Evolutionary conservation across 1,140 invertebrate species (phyloP), one percentile per base, ranked within the genome.

Genomic region (Eumeta japonica): DNA sequence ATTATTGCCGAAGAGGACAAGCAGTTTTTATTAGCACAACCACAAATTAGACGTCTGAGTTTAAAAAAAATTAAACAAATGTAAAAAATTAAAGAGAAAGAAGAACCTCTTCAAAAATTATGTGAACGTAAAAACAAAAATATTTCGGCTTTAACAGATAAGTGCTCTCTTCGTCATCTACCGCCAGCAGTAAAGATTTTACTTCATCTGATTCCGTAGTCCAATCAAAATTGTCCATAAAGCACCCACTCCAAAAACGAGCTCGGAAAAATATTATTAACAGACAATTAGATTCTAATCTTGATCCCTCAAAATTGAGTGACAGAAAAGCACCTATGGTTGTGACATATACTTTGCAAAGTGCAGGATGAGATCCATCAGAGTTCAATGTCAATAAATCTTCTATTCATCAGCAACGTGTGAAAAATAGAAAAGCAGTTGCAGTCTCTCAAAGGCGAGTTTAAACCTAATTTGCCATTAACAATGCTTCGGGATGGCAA

Each of bases 1-100:
- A 54, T 55, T 13, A 50, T 35, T 20, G 44, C 52, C 18, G 43
- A 50, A 28, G 45, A 58, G 45, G 50, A 55, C 28, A 52, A 27
- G 32, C 28, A 45, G 35, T 52, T 57, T 43, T 48, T 54, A 32
- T 1, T 47, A 11, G 38, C 35, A 29, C 35, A 45, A 16, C 39
- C 48, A 45, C 7, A 56, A 39, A 34, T 35, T 33, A 29, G 50
- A 20, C 46, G 46, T 10, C 39, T 35, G 17, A 41, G 48, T 16
- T 11, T 3, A 12, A 27, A 11, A 3, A 7, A 13, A 34, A 13
- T 7, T 30, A 41, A 35, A 17, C 37, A 37, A 16, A 10, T 2
- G 5, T 10, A 2, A 3, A 28, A 40, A 29, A 28, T 31, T 34
- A 4, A 36, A 11, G 2, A 37, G 15, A 37, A 34, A 39, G 2